Conservation (phyloP, 2,888 invertebrate genomes). For the Mylabris sibirica region DNA sequence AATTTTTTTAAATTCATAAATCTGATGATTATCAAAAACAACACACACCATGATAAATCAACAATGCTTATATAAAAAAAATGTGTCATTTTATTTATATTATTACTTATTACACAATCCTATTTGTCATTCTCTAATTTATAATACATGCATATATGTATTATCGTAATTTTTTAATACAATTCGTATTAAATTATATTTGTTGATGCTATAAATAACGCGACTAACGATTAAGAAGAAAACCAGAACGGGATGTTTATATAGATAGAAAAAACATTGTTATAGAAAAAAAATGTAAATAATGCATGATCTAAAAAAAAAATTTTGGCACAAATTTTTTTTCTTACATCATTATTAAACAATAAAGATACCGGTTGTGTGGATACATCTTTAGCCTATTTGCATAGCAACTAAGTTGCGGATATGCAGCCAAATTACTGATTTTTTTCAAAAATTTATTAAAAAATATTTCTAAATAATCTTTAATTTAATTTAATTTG, state of each 20-base stretch:
- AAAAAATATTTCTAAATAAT: no score
- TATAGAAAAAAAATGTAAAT: background rate
- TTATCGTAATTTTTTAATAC: background rate
- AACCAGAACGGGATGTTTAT: slow-evolving; percentile 7
- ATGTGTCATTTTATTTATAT: background rate
- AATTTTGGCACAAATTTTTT: background rate
- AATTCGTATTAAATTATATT: background rate
- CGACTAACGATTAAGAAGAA: background rate
- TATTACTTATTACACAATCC: background rate
- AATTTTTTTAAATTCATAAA: background rate
- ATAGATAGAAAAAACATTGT: no score
- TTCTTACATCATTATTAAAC: no score
- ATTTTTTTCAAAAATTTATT: no score
- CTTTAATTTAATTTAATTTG: no score
- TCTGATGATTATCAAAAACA: background rate
- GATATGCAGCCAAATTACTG: no score
- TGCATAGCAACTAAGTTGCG: background rate
- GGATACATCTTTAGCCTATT: background rate
- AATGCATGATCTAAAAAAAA: background rate
- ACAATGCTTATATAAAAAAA: no score
- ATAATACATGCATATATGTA: background rate
- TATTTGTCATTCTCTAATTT: slow-evolving; percentile 2
- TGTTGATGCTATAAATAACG: background rate
- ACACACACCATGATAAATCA: background rate
- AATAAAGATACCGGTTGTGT: background rate